Conservation (phyloP, 2,113 vertebrate species). For the Vulpes vulpes region DNA sequence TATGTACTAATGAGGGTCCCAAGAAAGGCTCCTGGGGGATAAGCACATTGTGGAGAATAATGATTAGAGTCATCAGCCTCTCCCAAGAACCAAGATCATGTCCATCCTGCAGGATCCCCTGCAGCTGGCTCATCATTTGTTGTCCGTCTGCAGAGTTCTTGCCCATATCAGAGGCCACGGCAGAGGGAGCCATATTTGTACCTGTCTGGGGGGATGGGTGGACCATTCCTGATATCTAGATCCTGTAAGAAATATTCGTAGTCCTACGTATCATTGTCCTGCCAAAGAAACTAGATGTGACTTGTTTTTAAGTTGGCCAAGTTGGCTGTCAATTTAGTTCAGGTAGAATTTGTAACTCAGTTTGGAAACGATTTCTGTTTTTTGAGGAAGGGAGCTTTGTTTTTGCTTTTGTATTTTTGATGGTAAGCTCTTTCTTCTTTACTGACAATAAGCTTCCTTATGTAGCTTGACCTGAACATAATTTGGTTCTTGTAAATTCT, state of each 20-base stretch:
- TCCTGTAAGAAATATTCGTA: background rate
- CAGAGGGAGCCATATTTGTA: constrained; percentile 16
- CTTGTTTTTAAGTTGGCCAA: constrained; percentile 34
- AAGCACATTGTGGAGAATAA: background rate
- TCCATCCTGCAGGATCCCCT: rapidly evolving
- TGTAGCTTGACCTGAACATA: background rate
- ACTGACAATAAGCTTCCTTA: background rate
- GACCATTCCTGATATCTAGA: constrained; percentile 29
- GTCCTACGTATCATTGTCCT: constrained; percentile 16
- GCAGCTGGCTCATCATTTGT: background rate
- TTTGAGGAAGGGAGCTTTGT: background rate
- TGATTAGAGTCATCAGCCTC: background rate
- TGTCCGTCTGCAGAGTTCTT: background rate
- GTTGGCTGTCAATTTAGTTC: constrained; percentile 11
- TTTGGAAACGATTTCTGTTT: background rate
- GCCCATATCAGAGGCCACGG: background rate
- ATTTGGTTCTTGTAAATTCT: background rate
- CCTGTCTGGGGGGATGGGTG: background rate
- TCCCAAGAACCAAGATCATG: background rate
- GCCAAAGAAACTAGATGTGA: constrained; percentile 55
- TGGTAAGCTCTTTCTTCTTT: background rate
- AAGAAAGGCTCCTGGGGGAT: background rate
- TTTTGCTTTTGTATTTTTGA: background rate
- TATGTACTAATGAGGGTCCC: background rate
- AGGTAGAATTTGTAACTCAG: constrained; percentile 62